Base-by-base conservation (phyloP, 2,888 invertebrate genomes). In the Anaspis maculata region DNA sequence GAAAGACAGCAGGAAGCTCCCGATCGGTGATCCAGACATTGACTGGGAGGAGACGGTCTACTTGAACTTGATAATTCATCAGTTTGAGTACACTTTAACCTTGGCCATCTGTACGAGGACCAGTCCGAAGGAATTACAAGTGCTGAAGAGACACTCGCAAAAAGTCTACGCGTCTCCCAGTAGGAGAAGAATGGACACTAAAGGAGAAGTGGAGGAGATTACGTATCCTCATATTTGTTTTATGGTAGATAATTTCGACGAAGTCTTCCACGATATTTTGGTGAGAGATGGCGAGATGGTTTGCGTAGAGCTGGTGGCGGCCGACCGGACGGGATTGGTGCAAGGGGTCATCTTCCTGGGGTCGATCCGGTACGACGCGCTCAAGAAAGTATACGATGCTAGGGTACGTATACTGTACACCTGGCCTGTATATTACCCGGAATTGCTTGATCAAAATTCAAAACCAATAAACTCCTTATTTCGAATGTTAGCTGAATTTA, bases 41-140 rank as follows among this genome's bases (percentile, higher is more conserved):
- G 95, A 97, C 69, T 98, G 97, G 97, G 96, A 97, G 69, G 97
- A 98, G 72, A 97, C 96, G 36, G 94, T 97, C 45, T 97, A 96
- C 70, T 75, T 97, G 49, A 97, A 97, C 72, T 77, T 97, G 65
- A 83, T 97, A 54, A 86, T 98, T 62, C 97, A 98, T 69, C 96
- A 97, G 73, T 90, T 98, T 69, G 94, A 97, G 66, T 98, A 97
- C 69, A 94, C 89, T 39, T 75, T 98, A 40, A 97, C 97, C 25
- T 75, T 97, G 65, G 97, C 97, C 46, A 90, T 97, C 57, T 98
- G 97, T 70, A 95, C 95, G 42, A 78, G 97, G 60, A 97, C 96
- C 47, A 91, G 92, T 59, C 92, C 95, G 38, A 92, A 94, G 69
- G 92, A 97, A 70, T 74, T 98, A 58, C 96, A 98, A 72, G 95